A percentile compares a stretch with the other conserved stretches of the same genome.
phyloP scores from a whole-genome alignment of 2,888 invertebrate species.

The Melikaiella ostensackeni region DNA sequence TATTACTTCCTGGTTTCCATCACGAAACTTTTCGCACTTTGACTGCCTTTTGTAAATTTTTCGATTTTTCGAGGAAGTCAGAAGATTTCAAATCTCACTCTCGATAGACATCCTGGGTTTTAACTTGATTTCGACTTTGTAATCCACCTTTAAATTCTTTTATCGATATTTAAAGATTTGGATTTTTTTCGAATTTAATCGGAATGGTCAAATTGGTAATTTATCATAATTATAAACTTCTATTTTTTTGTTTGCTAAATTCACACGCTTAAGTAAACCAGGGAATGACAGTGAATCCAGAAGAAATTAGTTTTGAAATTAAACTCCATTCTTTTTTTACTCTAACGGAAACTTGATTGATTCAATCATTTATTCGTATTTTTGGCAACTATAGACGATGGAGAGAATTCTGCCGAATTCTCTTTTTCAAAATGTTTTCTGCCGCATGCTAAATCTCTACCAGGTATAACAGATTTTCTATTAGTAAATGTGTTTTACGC shows the following conservation, averaged over 20 bases:
- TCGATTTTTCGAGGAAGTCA: no score
- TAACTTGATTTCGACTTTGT: neutral
- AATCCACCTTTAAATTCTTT: neutral
- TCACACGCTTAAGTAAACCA: neutral
- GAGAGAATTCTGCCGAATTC: neutral
- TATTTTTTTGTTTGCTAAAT: neutral
- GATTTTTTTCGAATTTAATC: neutral
- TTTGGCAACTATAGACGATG: conserved; percentile 12
- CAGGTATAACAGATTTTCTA: neutral
- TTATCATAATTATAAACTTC: neutral
- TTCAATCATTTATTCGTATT: conserved; percentile 26
- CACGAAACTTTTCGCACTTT: neutral
- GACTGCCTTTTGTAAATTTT: neutral
- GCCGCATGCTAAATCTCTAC: neutral
- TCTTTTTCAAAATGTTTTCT: neutral
- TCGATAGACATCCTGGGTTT: no score
- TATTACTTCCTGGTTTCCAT: conserved; percentile 6
- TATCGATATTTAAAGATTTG: neutral
- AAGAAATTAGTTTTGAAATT: conserved; percentile 12
- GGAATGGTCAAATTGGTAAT: neutral
- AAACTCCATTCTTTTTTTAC: conserved; percentile 24
- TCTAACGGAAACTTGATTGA: conserved; percentile 27
- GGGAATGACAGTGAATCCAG: neutral
- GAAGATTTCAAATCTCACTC: no score
- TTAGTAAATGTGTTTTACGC: neutral